Base-by-base conservation (phyloP, 2,797 vertebrate species). In the Paguma larvata region DNA sequence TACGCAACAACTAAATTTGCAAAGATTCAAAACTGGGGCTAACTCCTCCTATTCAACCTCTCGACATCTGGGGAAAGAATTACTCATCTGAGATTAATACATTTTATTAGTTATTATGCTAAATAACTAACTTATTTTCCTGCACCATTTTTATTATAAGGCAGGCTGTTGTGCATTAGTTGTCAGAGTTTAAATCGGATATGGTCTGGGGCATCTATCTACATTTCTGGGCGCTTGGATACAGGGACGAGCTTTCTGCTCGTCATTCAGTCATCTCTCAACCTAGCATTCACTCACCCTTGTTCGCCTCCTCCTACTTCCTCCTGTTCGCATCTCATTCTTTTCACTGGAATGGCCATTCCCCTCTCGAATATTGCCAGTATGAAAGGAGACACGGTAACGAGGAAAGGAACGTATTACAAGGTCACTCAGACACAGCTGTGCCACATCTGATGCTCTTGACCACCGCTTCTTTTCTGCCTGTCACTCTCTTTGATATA, bases 181-280 rank as follows among this genome's bases (percentile, higher is more conserved):
- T 91, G 86, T 62, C 32, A 75, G 34, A 38, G 5, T 70, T 91
- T 77, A 89, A 84, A 62, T 38, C 32, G 23, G 21, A 46, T 16
- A n/a, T 6, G 12, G 48, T 6, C 30, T 86, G 32, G 27, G 41
- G 63, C 19, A 88, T 30, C 25, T 41, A 19, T 53, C 11, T 38
- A 12, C 0, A 0, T 3, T 68, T 70, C 32, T 63, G 5, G 5
- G 23, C 4, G 38, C 3, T 15, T 5, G 1, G 30, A 4, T 62
- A 79, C 48, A 85, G 19, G 56, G 23, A 67, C 3, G 41, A 30
- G 16, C 10, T 15, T 93, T 41, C 5, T 10, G 3, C 4, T 70
- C 25, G 82, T 72, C 32, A 68, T 63, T 8, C 21, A 25, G 44
- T 44, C 27, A 68, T 48, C 38, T 73, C 46, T 25, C 19, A 53